Conservation (phyloP, 2,888 invertebrate species). For the Oxytorus armatus region DNA sequence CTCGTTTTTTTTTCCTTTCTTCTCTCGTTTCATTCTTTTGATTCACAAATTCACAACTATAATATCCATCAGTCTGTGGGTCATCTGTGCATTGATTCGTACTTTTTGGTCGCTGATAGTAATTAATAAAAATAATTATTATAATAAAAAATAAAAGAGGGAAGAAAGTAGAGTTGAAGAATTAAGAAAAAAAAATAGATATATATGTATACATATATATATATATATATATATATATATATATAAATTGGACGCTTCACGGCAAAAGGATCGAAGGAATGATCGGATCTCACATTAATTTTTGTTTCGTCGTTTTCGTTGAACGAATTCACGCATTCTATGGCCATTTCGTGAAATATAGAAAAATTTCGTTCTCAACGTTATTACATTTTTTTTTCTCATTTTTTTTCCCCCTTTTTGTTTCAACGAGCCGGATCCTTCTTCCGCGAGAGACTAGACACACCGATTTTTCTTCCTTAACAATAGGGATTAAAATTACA, state of each 20-base stretch:
- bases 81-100: slow-evolving; percentile 77
- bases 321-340: too few relatives aligned
- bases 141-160: slow-evolving; percentile 19
- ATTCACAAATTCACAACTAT: slow-evolving; percentile 74
- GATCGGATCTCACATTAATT: slow-evolving; percentile 31
- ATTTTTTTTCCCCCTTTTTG: slow-evolving; percentile 34
- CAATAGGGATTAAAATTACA: slow-evolving; percentile 56
- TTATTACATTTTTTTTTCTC: slow-evolving; percentile 15
- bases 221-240: too few relatives aligned
- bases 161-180: slow-evolving; percentile 13
- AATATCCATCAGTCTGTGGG: slow-evolving; percentile 78
- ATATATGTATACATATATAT: too few relatives aligned
- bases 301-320: neutral
- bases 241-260: slow-evolving; percentile 71
- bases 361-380: neutral
- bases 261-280: slow-evolving; percentile 61
- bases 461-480: slow-evolving; percentile 75
- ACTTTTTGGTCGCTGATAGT: slow-evolving; percentile 71
- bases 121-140: slow-evolving; percentile 40
- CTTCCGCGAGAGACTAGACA: slow-evolving; percentile 79
- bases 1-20: slow-evolving; percentile 11
- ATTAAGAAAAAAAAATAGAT: slow-evolving; percentile 19
- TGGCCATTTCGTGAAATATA: too few relatives aligned
- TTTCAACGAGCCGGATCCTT: slow-evolving; percentile 60
- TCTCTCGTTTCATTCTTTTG: slow-evolving; percentile 65